Evolutionary conservation across 2,797 vertebrate genomes (phyloP).

Genomic region (Melopsittacus undulatus): DNA sequence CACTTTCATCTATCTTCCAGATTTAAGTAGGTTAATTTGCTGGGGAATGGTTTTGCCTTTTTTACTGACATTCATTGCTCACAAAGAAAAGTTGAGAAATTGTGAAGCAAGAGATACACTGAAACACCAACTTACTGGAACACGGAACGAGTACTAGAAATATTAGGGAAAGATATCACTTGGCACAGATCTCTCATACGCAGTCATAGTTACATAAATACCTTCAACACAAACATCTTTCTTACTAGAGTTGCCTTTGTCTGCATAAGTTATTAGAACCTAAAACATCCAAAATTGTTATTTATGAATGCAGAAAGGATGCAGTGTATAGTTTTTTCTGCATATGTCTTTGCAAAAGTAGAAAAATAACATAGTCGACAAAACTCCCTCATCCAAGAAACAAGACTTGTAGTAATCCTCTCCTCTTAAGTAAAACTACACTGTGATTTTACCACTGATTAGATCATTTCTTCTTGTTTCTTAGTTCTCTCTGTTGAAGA

Average conservation of each 20-base stretch:
- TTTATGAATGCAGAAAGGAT: constrained; percentile 61
- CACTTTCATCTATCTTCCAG: neutral
- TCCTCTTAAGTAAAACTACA: constrained; percentile 41
- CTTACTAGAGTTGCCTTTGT: constrained; percentile 37
- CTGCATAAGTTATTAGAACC: constrained; percentile 36
- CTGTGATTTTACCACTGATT: constrained; percentile 58
- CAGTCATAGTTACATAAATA: neutral
- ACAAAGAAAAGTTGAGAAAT: neutral
- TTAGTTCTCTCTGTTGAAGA: constrained; percentile 21
- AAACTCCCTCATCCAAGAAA: constrained; percentile 55
- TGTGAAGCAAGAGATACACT: neutral
- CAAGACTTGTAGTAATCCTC: constrained; percentile 62
- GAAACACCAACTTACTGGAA: neutral
- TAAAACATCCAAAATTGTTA: constrained; percentile 56
- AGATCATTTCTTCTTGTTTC: neutral
- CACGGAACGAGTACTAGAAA: neutral
- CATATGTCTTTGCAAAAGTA: neutral
- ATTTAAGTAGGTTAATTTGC: neutral
- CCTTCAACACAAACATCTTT: neutral
- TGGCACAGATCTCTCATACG: neutral
- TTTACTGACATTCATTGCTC: neutral
- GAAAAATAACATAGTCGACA: constrained; percentile 47
- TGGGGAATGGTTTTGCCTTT: neutral
- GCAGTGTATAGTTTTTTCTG: neutral
- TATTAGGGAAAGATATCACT: neutral